These are phyloP conservation scores for Coenonympha glycerion DNA, from an alignment of 2,888 invertebrate species.

Conservation along the genomic window DNA sequence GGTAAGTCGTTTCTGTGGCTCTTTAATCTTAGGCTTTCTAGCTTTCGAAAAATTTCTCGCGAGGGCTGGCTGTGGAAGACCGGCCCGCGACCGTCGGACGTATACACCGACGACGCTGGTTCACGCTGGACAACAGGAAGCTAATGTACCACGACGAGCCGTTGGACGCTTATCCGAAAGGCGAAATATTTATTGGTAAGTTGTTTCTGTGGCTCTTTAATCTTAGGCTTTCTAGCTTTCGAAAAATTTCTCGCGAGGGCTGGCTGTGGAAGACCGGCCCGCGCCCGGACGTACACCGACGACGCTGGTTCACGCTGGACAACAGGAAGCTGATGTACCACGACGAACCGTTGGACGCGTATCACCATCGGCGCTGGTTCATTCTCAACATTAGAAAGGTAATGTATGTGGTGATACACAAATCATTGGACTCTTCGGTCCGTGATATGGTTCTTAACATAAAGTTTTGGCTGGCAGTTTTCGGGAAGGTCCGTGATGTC, in stretches of 20 bases:
- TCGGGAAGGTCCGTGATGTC: no score
- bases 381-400: slow-evolving; percentile 90
- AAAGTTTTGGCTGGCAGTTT: no score
- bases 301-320: slow-evolving; percentile 92
- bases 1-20: slow-evolving; percentile 72
- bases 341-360: slow-evolving; percentile 89
- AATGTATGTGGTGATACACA: slow-evolving; percentile 96
- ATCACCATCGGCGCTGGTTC: slow-evolving; percentile 92
- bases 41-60: slow-evolving; percentile 87
- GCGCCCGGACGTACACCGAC: slow-evolving; percentile 85
- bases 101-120: slow-evolving; percentile 91
- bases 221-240: slow-evolving; percentile 84
- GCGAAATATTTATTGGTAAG: slow-evolving; percentile 90
- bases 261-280: slow-evolving; percentile 94
- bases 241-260: slow-evolving; percentile 90
- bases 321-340: slow-evolving; percentile 96
- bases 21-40: no score
- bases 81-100: slow-evolving; percentile 87
- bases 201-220: no score
- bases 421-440: slow-evolving; percentile 88
- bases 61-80: slow-evolving; percentile 95
- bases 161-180: slow-evolving; percentile 91
- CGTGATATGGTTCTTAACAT: no score
- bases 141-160: slow-evolving; percentile 95
- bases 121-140: slow-evolving; percentile 89